Evolutionary conservation across 2,797 vertebrate species (phyloP), one percentile per base, ranked within the genome.

Genomic region (Fistularia tabacaria): DNA sequence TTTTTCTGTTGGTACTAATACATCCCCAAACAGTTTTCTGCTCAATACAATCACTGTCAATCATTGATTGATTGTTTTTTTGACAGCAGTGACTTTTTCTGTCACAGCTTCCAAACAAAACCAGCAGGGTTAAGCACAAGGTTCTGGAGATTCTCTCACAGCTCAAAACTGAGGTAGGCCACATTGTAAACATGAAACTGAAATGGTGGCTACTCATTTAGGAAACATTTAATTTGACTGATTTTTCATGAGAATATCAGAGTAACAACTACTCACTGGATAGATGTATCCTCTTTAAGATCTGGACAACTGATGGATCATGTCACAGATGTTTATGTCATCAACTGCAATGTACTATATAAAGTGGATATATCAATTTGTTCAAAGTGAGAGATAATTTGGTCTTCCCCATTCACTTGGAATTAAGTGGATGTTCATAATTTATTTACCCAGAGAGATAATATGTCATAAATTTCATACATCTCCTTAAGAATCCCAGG

Each of bases 21-120:
- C 14, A 68, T 55, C 62, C 59, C 15, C 44, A 45, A 59, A 59
- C 47, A 46, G 45, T 58, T 56, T 64, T 36, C 53, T 10, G 14
- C 57, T 53, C 51, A 52, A 79, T 56, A 53, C 51, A 64, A 60
- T 63, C 59, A 64, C 60, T 50, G 38, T 67, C 48, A 54, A 62
- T 77, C 65, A 78, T 85, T 82, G n/a, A 77, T 88, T 84, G 56
- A 7, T 65, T 79, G 76, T 85, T 85, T 83, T 83, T 82, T 63
- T 81, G n/a, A n/a, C n/a, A n/a, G n/a, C n/a, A n/a, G 83, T 74
- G 76, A 82, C 75, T 87, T 64, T 46, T 69, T 77, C 73, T 80
- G 79, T 73, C 69, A 57, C 59, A 65, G 76, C 80, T 82, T 67
- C 76, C 44, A 67, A 82, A 63, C 82, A 82, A 90, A 89, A 80